Evolutionary conservation across 2,797 vertebrate genomes (phyloP).

Genomic region (Epinephelus awoara): DNA sequence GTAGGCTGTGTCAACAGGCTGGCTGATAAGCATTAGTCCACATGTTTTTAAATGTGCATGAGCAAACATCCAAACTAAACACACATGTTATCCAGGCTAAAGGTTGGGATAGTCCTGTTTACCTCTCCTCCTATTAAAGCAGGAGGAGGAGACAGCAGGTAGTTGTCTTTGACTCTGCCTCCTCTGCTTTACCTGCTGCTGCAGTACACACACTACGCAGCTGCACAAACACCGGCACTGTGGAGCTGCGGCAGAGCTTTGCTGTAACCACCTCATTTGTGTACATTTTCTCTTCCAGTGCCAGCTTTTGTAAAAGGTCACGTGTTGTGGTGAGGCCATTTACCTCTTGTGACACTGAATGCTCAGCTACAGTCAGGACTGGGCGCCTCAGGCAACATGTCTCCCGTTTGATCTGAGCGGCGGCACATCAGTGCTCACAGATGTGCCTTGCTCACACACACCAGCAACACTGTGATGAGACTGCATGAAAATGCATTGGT

Average conservation of each 20-base stretch:
- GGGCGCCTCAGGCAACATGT: constrained; percentile 29
- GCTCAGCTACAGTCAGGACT: constrained; percentile 12
- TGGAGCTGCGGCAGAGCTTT: constrained; percentile 18
- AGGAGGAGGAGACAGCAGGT: constrained; percentile 57
- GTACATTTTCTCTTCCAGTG: constrained; percentile 51
- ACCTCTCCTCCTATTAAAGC: constrained; percentile 55
- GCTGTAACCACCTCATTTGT: constrained; percentile 48
- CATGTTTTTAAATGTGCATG: constrained; percentile 79
- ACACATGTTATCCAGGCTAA: constrained; percentile 48
- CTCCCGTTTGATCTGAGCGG: constrained; percentile 30
- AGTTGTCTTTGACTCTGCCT: constrained; percentile 37
- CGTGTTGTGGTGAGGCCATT: constrained; percentile 20
- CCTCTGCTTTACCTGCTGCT: constrained; percentile 58
- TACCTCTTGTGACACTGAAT: constrained; percentile 42
- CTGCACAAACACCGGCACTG: constrained; percentile 80
- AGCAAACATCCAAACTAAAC: constrained; percentile 78
- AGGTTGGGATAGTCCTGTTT: constrained; percentile 68
- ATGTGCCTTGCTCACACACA: not conserved
- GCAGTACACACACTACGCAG: constrained; percentile 68
- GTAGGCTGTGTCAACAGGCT: constrained; percentile 77
- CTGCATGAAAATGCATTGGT: not conserved
- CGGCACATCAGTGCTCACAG: not conserved
- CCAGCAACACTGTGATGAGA: not conserved
- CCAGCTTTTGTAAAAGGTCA: constrained; percentile 56
- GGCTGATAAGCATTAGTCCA: constrained; percentile 74